Percentiles rank a stretch among this genome's conserved stretches.
These are phyloP conservation scores for Propsilocerus akamusi DNA, from an alignment of 1,140 invertebrate species.

Conservation along the genomic window DNA sequence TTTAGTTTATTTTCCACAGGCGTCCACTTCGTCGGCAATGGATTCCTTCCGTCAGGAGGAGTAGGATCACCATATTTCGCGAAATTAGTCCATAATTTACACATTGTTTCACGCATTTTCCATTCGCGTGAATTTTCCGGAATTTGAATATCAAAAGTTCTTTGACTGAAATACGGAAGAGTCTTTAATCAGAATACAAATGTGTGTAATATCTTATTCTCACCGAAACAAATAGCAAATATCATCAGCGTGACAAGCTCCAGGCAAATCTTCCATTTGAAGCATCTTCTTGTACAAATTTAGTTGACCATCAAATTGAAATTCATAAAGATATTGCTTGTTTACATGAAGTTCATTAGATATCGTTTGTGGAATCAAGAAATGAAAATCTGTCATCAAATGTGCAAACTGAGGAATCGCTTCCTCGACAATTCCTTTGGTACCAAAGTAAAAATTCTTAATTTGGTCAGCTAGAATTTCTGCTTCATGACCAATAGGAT, in stretches of 20 bases:
- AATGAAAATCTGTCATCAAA: slow-evolving; percentile 16
- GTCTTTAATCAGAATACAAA: background rate
- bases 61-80: slow-evolving; percentile 17
- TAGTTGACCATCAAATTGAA: background rate
- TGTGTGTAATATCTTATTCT: background rate
- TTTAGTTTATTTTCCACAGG: slow-evolving; percentile 11
- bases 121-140: background rate
- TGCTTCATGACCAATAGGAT: slow-evolving; percentile 7
- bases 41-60: slow-evolving; percentile 5
- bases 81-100: slow-evolving; percentile 13
- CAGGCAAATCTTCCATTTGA: background rate
- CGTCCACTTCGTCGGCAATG: slow-evolving; percentile 12
- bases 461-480: slow-evolving; percentile 12
- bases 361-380: slow-evolving; percentile 13
- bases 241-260: background rate
- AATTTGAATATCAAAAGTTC: background rate
- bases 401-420: slow-evolving; percentile 13
- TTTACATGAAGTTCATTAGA: slow-evolving; percentile 14
- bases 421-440: slow-evolving; percentile 9
- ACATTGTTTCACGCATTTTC: background rate
- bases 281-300: background rate
- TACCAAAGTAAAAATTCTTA: slow-evolving; percentile 17
- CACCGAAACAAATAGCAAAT: background rate
- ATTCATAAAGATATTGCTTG: slow-evolving; percentile 1
- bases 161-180: background rate